Evolutionary conservation across 2,888 invertebrate species (phyloP).

Genomic region (Ophioninae sp.): DNA sequence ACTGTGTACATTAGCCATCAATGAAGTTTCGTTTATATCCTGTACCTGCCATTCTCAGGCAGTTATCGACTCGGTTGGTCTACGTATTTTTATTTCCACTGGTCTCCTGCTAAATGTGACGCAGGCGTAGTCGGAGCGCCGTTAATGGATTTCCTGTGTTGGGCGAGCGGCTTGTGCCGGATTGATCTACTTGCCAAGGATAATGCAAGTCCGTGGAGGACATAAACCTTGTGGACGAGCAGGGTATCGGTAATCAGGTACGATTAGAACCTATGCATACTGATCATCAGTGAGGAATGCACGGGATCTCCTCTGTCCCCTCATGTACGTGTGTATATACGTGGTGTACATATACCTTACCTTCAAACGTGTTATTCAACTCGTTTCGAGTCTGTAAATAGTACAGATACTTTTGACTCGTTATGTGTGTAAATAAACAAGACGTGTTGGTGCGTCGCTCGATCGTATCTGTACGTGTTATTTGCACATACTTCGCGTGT

Average conservation of each 20-base stretch:
- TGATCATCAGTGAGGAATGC: conserved; percentile 26
- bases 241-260: conserved; percentile 9
- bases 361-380: no score
- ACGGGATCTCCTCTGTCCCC: conserved; percentile 29
- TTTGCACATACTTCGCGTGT: not conserved
- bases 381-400: no score
- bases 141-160: conserved; percentile 44
- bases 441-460: not conserved
- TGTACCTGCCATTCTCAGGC: not conserved
- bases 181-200: conserved; percentile 22
- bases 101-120: not conserved
- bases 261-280: conserved; percentile 10
- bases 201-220: conserved; percentile 35
- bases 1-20: no score
- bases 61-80: not conserved
- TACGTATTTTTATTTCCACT: not conserved
- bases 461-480: not conserved
- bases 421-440: no score
- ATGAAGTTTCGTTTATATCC: no score
- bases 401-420: no score
- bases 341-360: no score
- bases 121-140: not conserved
- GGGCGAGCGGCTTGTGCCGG: conserved; percentile 14
- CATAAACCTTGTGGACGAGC: conserved; percentile 13
- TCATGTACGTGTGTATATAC: not conserved